Evolutionary conservation across 2,113 vertebrate species (phyloP).

Genomic region (Alligator sinensis): DNA sequence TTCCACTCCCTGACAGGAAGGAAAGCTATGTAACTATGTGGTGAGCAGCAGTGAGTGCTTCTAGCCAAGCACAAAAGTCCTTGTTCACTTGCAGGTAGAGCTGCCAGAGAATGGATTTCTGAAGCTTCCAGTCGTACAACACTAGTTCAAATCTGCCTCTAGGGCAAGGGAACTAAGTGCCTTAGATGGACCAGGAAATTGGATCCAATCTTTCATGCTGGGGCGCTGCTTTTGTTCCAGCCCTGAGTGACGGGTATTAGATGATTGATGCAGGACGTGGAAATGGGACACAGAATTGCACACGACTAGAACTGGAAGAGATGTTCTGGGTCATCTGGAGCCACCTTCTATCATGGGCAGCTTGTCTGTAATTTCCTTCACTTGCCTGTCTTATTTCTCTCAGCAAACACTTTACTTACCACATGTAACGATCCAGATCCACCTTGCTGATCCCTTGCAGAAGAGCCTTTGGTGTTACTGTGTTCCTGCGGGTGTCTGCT

Average conservation of each 20-base stretch:
- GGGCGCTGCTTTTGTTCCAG: neutral
- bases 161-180: neutral
- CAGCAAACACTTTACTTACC: neutral
- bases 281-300: neutral
- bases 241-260: neutral
- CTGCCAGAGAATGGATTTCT: neutral
- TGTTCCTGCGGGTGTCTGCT: neutral
- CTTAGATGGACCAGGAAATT: neutral
- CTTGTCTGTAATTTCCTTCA: neutral
- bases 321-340: rapidly evolving
- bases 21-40: rapidly evolving
- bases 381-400: neutral
- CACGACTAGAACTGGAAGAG: neutral
- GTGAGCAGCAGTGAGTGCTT: neutral
- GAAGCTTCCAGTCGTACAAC: neutral
- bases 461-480: neutral
- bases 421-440: neutral
- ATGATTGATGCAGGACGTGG: neutral
- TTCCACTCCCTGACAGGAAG: neutral
- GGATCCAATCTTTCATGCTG: rapidly evolving
- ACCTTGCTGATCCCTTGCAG: neutral
- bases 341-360: neutral
- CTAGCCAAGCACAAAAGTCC: neutral
- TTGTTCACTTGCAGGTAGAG: neutral
- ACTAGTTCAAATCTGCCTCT: neutral